These are phyloP conservation scores for Brachyhypopomus occidentalis DNA, from an alignment of 2,113 vertebrate genomes.

Conservation along the genomic window DNA sequence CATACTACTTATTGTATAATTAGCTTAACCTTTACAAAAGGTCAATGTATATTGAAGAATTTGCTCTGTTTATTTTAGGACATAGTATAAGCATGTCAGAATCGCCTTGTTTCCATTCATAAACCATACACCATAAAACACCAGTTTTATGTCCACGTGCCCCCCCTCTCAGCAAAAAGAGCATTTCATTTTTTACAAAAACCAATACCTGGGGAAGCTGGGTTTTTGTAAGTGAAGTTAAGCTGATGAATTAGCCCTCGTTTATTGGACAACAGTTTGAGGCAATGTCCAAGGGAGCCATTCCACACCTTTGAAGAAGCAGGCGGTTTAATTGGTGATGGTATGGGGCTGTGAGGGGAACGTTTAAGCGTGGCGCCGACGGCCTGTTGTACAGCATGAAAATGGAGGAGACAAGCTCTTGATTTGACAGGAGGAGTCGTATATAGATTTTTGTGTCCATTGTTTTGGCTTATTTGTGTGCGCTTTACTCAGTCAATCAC, in stretches of 20 bases:
- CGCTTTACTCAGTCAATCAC: slow-evolving; percentile 99
- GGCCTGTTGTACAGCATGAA: slow-evolving; percentile 83
- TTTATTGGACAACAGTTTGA: slow-evolving; percentile 95
- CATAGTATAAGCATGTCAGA: slow-evolving; percentile 1
- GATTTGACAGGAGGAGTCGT: slow-evolving; percentile 94
- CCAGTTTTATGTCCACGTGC: slow-evolving; percentile 19
- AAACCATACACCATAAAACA: slow-evolving; percentile 1
- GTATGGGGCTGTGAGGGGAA: slow-evolving; percentile 75
- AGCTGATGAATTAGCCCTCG: slow-evolving; percentile 99
- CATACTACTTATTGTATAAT: too few species aligned
- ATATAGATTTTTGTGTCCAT: slow-evolving; percentile 99
- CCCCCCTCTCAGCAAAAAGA: background rate
- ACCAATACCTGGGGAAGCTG: slow-evolving; percentile 39
- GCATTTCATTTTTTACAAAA: slow-evolving; percentile 42
- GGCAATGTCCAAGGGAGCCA: slow-evolving; percentile 85
- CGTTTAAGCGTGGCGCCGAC: slow-evolving; percentile 84
- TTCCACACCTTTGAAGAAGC: slow-evolving; percentile 85
- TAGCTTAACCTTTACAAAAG: too few species aligned
- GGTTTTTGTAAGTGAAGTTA: slow-evolving; percentile 88
- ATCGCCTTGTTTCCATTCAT: slow-evolving; percentile 9
- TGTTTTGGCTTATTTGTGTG: slow-evolving; percentile 99
- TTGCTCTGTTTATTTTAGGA: slow-evolving; percentile 7
- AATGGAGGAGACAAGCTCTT: slow-evolving; percentile 88
- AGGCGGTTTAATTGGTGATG: slow-evolving; percentile 92
- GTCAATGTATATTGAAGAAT: too few species aligned